phyloP scores from a whole-genome alignment of 2,888 invertebrate species.

The Branchipolynoe longqiensis region DNA sequence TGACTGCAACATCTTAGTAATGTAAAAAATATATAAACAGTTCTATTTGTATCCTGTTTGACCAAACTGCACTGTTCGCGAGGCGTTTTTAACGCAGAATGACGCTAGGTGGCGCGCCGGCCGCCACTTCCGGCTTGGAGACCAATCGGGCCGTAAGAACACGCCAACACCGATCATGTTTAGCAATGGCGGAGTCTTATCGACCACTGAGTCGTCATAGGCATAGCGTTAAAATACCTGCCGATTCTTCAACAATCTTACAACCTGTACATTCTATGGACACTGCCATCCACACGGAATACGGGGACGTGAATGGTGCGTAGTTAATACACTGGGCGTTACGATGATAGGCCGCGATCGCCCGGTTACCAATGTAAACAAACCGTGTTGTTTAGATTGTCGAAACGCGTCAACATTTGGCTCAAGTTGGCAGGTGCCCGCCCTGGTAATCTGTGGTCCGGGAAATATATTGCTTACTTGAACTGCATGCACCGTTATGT shows the following conservation, averaged over 20 bases:
- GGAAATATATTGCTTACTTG: too few species aligned
- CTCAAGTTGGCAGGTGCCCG: background rate
- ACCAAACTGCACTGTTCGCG: background rate
- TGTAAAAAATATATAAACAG: background rate
- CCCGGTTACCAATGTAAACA: slow-evolving; percentile 54
- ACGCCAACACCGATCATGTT: slow-evolving; percentile 27
- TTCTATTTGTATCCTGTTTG: background rate
- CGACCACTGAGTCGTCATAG: slow-evolving; percentile 55
- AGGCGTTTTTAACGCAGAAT: background rate
- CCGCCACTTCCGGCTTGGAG: background rate
- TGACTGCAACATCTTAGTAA: slow-evolving; percentile 1
- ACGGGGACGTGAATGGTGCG: slow-evolving; percentile 48
- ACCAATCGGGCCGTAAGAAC: background rate
- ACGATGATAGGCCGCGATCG: background rate
- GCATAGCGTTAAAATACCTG: slow-evolving; percentile 44
- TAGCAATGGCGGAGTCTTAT: slow-evolving; percentile 42
- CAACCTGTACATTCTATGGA: slow-evolving; percentile 50
- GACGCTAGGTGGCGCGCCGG: background rate
- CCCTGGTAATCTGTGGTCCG: background rate
- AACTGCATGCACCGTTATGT: background rate
- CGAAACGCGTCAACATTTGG: background rate
- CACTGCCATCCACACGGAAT: slow-evolving; percentile 35
- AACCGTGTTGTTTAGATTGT: slow-evolving; percentile 17
- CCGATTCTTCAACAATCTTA: background rate
- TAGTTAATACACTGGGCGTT: background rate